Conservation (phyloP, 1,140 invertebrate species). For the Atta texana region DNA sequence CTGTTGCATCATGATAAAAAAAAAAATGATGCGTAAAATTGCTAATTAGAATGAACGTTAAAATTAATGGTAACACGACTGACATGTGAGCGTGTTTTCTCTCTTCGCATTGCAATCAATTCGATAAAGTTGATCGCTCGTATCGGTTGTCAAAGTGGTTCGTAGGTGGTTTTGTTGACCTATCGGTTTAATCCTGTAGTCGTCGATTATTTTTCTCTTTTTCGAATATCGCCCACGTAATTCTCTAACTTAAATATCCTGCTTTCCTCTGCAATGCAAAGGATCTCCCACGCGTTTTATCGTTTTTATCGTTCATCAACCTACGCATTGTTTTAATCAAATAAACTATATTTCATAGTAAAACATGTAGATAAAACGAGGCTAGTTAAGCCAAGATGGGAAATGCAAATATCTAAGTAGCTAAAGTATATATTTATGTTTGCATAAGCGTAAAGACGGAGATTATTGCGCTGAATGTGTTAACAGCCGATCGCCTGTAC, state of each 20-base stretch:
- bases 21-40: constrained; percentile 23
- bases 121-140: constrained; percentile 5
- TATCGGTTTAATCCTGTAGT: constrained; percentile 54
- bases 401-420: too few relatives aligned
- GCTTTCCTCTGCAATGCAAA: background rate
- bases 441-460: too few relatives aligned
- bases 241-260: constrained; percentile 23
- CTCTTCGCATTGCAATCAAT: constrained; percentile 3
- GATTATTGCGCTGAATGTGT: too few relatives aligned
- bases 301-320: background rate
- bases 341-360: background rate
- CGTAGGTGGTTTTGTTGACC: constrained; percentile 44
- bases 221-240: constrained; percentile 14
- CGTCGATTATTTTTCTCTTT: constrained; percentile 24
- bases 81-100: background rate
- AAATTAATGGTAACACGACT: constrained; percentile 15
- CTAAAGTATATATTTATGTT: too few relatives aligned
- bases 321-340: background rate
- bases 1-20: background rate
- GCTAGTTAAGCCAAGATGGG: too few relatives aligned
- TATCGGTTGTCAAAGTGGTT: constrained; percentile 25
- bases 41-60: constrained; percentile 14
- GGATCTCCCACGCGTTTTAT: background rate
- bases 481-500: too few relatives aligned
- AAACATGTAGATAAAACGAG: background rate